These are phyloP conservation scores for Mimas tiliae DNA, from an alignment of 2,888 invertebrate genomes.

Conservation along the genomic window DNA sequence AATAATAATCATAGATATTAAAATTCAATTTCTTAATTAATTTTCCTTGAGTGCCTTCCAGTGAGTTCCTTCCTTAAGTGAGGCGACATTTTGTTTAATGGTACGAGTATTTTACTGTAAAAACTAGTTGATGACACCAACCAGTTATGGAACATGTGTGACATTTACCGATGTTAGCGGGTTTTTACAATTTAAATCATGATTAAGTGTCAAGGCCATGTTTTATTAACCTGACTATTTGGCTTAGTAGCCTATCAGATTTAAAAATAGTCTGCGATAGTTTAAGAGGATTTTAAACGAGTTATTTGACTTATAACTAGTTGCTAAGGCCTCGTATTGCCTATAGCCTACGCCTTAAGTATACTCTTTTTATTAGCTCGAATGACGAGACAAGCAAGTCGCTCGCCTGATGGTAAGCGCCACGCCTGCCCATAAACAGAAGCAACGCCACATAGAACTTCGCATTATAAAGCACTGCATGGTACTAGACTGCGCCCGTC, in stretches of 20 bases:
- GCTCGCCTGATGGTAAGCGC: too few species aligned
- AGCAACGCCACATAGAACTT: too few species aligned
- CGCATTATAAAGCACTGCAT: too few species aligned
- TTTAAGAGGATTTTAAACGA: background rate
- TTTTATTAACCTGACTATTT: constrained; percentile 36
- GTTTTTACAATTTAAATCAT: constrained; percentile 53
- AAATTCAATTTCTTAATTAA: too few species aligned
- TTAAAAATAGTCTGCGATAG: background rate
- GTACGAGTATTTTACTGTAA: background rate
- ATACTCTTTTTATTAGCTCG: too few species aligned
- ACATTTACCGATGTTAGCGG: constrained; percentile 48
- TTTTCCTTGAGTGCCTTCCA: too few species aligned
- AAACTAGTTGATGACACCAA: background rate
- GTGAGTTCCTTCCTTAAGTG: too few species aligned
- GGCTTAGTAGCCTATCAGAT: background rate
- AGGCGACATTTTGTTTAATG: constrained; percentile 4
- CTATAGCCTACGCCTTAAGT: too few species aligned
- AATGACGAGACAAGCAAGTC: too few species aligned
- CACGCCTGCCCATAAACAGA: too few species aligned
- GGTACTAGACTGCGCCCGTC: too few species aligned
- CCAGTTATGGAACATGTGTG: constrained; percentile 39
- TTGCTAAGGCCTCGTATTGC: background rate
- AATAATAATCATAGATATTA: too few species aligned
- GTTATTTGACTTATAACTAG: background rate
- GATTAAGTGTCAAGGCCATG: constrained; percentile 54